These are phyloP conservation scores for Anoplophora glabripennis DNA, from an alignment of 1,140 invertebrate genomes.

Conservation along the genomic window DNA sequence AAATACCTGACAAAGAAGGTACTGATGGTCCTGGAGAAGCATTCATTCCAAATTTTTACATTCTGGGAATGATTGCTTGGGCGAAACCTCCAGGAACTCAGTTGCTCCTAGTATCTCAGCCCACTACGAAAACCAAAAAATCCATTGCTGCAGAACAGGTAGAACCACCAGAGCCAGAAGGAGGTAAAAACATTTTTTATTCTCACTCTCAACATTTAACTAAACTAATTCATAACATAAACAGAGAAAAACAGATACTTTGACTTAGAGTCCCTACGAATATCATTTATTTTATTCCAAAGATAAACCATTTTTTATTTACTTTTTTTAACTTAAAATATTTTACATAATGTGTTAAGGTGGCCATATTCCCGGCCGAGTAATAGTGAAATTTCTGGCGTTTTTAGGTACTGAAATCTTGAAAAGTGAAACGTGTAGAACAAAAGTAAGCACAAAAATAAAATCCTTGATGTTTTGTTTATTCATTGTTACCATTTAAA, in stretches of 20 bases:
- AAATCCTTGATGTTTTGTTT: too few species aligned
- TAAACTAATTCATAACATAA: not conserved
- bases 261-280: too few species aligned
- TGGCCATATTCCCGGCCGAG: too few species aligned
- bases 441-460: too few species aligned
- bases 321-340: too few species aligned
- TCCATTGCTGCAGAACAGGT: not conserved
- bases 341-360: too few species aligned
- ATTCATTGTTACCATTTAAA: too few species aligned
- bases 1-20: not conserved
- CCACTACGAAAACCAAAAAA: not conserved
- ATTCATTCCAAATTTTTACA: slow-evolving; percentile 24
- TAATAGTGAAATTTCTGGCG: too few species aligned
- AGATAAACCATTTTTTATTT: too few species aligned
- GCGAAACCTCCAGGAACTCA: not conserved
- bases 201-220: not conserved
- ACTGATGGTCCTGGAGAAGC: slow-evolving; percentile 9
- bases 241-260: not conserved
- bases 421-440: too few species aligned
- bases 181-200: not conserved
- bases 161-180: not conserved
- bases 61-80: slow-evolving; percentile 20
- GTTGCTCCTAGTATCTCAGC: not conserved
- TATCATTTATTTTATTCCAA: too few species aligned
- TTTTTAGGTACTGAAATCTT: too few species aligned